Conservation (phyloP, 2,888 invertebrate species). For the Muscina levida region DNA sequence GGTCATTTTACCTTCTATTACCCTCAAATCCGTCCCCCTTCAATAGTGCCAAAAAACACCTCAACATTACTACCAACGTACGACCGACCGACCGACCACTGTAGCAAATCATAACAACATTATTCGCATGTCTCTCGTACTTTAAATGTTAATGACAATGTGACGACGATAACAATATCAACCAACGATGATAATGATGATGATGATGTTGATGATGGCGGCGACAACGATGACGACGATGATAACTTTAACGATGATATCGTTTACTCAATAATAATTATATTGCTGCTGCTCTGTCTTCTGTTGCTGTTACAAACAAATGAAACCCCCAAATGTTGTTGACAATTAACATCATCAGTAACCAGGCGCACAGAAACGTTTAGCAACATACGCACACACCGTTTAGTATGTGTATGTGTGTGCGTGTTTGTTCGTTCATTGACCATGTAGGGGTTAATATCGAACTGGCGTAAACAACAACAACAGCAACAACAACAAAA, state of each 20-base stretch:
- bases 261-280: neutral
- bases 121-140: too few relatives aligned
- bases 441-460: conserved; percentile 36
- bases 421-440: neutral
- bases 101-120: too few relatives aligned
- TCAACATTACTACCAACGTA: too few relatives aligned
- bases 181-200: too few relatives aligned
- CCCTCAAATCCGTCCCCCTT: too few relatives aligned
- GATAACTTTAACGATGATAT: neutral
- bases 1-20: too few relatives aligned
- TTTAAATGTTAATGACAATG: too few relatives aligned
- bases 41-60: too few relatives aligned
- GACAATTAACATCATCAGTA: conserved; percentile 64
- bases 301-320: conserved; percentile 22
- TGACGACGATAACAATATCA: too few relatives aligned
- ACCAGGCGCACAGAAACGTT: conserved; percentile 62
- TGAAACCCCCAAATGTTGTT: conserved; percentile 60
- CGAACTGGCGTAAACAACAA: conserved; percentile 26
- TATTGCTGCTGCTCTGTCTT: conserved; percentile 25
- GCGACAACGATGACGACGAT: conserved; percentile 20
- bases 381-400: too few relatives aligned
- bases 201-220: conserved; percentile 31
- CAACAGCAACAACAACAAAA: neutral
- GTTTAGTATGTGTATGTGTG: too few relatives aligned
- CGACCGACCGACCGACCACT: too few relatives aligned